Evolutionary conservation across 2,888 invertebrate species (phyloP).

Genomic region (Monoplex corrugatus): DNA sequence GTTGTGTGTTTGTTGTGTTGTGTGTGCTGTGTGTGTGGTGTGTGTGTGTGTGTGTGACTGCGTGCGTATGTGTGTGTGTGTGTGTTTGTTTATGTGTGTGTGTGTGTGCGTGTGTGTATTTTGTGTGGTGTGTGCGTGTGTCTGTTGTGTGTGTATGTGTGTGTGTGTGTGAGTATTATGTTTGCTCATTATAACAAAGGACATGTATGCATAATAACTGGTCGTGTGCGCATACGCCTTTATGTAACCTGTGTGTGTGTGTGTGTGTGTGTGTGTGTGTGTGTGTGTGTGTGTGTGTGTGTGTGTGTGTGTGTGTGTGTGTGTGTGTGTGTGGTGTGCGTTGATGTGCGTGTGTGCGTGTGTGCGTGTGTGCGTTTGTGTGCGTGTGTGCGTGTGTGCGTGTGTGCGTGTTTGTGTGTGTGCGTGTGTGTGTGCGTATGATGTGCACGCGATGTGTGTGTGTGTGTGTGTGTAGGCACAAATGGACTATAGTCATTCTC

Average conservation of each 20-base stretch:
- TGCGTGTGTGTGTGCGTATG: no score
- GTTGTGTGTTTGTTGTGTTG: neutral
- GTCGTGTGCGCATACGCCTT: neutral
- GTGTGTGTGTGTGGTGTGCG: neutral
- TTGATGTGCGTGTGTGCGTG: neutral
- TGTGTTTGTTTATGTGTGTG: conserved; percentile 18
- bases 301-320: neutral
- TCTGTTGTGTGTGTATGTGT: neutral
- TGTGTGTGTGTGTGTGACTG: neutral
- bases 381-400: no score
- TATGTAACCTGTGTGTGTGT: no score
- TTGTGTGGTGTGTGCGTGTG: neutral
- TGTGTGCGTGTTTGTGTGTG: no score
- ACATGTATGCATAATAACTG: neutral
- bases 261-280: neutral
- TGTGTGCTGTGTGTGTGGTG: neutral
- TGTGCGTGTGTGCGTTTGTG: neutral
- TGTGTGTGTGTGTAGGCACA: no score
- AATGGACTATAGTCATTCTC: no score
- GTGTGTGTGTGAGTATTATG: neutral
- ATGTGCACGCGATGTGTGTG: no score
- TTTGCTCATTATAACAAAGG: neutral
- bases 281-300: neutral
- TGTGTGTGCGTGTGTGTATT: neutral
- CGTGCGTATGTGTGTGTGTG: neutral